Conservation (phyloP, 1,140 invertebrate genomes). For the Oreohelix idahoensis region DNA sequence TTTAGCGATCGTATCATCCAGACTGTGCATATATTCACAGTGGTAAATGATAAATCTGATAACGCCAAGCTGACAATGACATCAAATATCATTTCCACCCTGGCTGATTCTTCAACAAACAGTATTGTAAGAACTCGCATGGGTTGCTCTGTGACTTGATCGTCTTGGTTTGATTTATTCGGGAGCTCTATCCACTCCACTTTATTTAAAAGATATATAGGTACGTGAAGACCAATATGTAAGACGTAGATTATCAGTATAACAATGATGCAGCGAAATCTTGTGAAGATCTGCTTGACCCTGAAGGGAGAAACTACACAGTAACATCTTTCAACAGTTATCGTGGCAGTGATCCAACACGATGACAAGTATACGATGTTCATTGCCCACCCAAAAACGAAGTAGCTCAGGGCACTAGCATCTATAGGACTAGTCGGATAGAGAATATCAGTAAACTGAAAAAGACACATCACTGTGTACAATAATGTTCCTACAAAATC, state of each 20-base stretch:
- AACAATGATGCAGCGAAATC: neutral
- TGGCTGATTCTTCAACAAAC: neutral
- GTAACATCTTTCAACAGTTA: slow-evolving; percentile 11
- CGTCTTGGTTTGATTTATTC: neutral
- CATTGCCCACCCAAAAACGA: neutral
- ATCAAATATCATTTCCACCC: neutral
- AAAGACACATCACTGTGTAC: neutral
- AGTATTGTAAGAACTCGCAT: neutral
- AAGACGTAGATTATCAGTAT: neutral
- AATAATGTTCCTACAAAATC: neutral
- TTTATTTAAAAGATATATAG: neutral
- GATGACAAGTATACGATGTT: neutral
- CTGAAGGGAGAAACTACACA: slow-evolving; percentile 8
- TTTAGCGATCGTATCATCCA: neutral
- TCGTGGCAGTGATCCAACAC: slow-evolving; percentile 11
- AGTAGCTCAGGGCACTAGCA: neutral
- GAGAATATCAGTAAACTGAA: neutral
- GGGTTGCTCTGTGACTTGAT: neutral
- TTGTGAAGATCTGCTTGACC: slow-evolving; percentile 8
- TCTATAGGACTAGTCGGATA: neutral
- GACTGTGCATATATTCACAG: neutral
- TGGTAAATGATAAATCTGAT: neutral
- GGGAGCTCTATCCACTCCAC: neutral
- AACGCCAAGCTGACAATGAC: neutral
- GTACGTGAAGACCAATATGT: neutral